Conservation (phyloP, 2,797 vertebrate genomes). For the Emys orbicularis region DNA sequence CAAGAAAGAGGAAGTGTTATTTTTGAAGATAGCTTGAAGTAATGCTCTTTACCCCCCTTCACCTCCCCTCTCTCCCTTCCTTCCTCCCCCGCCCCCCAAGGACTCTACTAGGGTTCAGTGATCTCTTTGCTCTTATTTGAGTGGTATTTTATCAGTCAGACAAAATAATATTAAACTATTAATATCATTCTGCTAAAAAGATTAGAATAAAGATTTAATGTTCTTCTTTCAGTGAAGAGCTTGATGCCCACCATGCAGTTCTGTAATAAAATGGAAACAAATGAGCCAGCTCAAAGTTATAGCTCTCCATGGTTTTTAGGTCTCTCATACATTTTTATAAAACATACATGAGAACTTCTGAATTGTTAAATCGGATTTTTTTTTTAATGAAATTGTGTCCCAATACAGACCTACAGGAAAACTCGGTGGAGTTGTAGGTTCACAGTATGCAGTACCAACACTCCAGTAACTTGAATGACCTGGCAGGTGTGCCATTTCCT, state of each 20-base stretch:
- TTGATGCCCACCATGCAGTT: conserved; percentile 74
- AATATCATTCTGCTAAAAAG: conserved; percentile 82
- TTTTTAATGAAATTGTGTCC: conserved; percentile 60
- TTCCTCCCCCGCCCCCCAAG: conserved; percentile 14
- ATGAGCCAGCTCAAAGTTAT: conserved; percentile 82
- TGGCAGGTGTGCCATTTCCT: not conserved
- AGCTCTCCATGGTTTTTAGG: conserved; percentile 79
- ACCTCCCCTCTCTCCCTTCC: not conserved
- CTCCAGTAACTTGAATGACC: not conserved
- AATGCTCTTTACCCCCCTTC: conserved; percentile 39
- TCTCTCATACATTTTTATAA: conserved; percentile 82
- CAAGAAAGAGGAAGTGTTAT: conserved; percentile 38
- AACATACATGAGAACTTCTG: conserved; percentile 75
- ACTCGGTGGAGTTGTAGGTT: not conserved
- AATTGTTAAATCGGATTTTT: conserved; percentile 77
- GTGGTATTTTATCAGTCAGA: conserved; percentile 79
- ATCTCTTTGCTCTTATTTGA: conserved; percentile 79
- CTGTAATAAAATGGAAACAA: conserved; percentile 82
- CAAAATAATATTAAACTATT: conserved; percentile 82
- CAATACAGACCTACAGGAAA: conserved; percentile 22
- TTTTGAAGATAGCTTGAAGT: conserved; percentile 46
- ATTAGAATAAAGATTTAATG: conserved; percentile 85
- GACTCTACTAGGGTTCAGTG: conserved; percentile 67
- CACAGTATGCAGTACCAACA: conserved; percentile 2
- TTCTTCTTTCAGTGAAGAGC: conserved; percentile 75